These are phyloP conservation scores for Xiphias gladius DNA, from an alignment of 2,113 vertebrate species.

Conservation along the genomic window DNA sequence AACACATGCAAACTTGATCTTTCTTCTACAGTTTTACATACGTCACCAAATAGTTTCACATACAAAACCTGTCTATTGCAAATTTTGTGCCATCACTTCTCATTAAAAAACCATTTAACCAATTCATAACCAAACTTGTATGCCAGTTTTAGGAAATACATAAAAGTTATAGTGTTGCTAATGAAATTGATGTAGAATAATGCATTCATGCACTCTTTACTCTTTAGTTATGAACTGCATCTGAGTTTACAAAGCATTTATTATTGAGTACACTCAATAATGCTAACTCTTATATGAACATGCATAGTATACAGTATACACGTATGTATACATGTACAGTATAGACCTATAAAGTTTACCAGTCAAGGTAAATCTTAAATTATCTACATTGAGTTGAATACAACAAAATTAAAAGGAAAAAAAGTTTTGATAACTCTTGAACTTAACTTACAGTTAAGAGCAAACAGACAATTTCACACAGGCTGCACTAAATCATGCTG, in stretches of 20 bases:
- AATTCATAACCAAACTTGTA: too few species aligned
- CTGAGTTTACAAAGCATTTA: not conserved
- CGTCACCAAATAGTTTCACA: not conserved
- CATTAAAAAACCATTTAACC: not conserved
- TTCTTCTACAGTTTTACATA: not conserved
- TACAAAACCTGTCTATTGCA: not conserved
- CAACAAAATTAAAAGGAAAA: slow-evolving; percentile 10
- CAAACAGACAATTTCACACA: slow-evolving; percentile 59
- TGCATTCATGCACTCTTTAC: not conserved
- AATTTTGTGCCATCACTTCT: not conserved
- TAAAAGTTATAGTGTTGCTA: too few species aligned
- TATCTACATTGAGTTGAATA: too few species aligned
- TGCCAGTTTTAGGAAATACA: too few species aligned
- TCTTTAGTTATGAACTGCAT: not conserved
- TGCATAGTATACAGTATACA: not conserved
- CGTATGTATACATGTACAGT: too few species aligned
- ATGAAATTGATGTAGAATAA: not conserved
- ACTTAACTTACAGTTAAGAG: slow-evolving; percentile 37
- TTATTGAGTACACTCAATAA: not conserved
- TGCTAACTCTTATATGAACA: too few species aligned
- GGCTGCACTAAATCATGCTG: slow-evolving; percentile 51
- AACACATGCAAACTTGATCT: not conserved
- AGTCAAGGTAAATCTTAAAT: not conserved
- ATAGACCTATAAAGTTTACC: not conserved
- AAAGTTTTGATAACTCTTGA: not conserved